phyloP scores from a whole-genome alignment of 2,888 invertebrate species.

The Trypoxylon attenuatum region DNA sequence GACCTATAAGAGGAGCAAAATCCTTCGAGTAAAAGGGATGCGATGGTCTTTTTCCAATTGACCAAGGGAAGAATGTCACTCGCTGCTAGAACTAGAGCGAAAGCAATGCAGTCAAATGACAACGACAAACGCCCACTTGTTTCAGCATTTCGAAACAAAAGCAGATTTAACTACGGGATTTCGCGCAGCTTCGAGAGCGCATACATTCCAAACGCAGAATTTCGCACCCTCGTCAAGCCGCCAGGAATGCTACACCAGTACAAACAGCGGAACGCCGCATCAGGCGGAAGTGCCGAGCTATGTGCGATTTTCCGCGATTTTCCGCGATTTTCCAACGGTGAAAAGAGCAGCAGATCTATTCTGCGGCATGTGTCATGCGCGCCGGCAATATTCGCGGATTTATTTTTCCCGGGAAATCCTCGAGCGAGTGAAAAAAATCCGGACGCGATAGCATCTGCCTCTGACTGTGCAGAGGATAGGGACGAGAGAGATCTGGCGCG shows the following conservation, averaged over 20 bases:
- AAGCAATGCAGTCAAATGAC: not conserved
- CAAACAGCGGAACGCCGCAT: too few species aligned
- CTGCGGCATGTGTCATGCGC: slow-evolving; percentile 13
- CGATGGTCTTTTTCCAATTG: slow-evolving; percentile 1
- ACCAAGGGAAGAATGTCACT: too few species aligned
- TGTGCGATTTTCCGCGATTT: too few species aligned
- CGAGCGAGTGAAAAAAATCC: not conserved
- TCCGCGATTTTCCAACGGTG: slow-evolving; percentile 14
- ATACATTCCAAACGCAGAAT: too few species aligned
- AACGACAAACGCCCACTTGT: slow-evolving; percentile 19
- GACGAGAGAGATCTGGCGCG: too few species aligned
- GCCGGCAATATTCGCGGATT: slow-evolving; percentile 45
- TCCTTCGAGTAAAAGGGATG: not conserved
- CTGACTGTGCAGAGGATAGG: not conserved
- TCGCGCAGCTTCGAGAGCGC: too few species aligned
- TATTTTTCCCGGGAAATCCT: slow-evolving; percentile 37
- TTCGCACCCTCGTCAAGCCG: slow-evolving; percentile 30
- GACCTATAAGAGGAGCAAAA: slow-evolving; percentile 8
- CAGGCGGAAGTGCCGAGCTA: too few species aligned
- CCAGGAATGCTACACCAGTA: slow-evolving; percentile 12
- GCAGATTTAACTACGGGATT: slow-evolving; percentile 30
- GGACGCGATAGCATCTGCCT: not conserved
- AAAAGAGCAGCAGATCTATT: slow-evolving; percentile 16
- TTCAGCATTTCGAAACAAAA: slow-evolving; percentile 40
- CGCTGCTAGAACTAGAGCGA: slow-evolving; percentile 6